Base-by-base conservation (phyloP, 53 echinoderm and acorn worm genomes). In the Glandiceps talaboti region DNA sequence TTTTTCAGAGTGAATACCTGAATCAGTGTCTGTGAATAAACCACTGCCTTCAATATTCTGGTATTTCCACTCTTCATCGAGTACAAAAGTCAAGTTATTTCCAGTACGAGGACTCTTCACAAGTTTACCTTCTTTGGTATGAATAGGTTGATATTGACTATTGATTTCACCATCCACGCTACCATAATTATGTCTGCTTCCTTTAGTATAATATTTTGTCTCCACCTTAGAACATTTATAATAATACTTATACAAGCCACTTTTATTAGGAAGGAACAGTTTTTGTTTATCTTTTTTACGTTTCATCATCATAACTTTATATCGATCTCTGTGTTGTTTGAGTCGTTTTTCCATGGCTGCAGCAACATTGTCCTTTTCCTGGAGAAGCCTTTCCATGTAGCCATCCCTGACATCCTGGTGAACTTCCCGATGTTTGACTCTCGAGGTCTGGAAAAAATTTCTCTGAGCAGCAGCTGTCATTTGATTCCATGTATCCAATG, bases 181-280 rank as follows among this genome's bases (percentile, higher is more conserved):
- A 28, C 45, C 77, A 25, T 28, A 64, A 20, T 79, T 76, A 1
- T 33, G 77, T 32, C 74, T 29, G 14, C 64, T 76, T 25, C 0
- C 74, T 64, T 74, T 74, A 30, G 32, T 45, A 6, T 12, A 20
- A 20, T 45, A 20, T 12, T 45, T 6, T 12, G 64, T 12, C 6
- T 6, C 6, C 6, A 6, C 6, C 45, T 89, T 33, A 25, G 80
- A 32, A 29, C 84, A 32, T n/a, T 73, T 74, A 28, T 32, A 30
- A 84, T 94, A 91, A 76, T 88, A 90, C 1, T 81, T 75, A 77
- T 87, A 90, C 76, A 87, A 84, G 31, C 76, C 64, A 12, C 88
- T 72, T 0, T 90, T 82, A 30, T 74, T 77, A 0, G 90, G 92
- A 28, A 92, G 74, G 1, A 90, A 75, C 14, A 29, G 75, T 33